Base-by-base conservation (phyloP, 2,888 invertebrate species). In the Sinopyrophorus schimmeli region DNA sequence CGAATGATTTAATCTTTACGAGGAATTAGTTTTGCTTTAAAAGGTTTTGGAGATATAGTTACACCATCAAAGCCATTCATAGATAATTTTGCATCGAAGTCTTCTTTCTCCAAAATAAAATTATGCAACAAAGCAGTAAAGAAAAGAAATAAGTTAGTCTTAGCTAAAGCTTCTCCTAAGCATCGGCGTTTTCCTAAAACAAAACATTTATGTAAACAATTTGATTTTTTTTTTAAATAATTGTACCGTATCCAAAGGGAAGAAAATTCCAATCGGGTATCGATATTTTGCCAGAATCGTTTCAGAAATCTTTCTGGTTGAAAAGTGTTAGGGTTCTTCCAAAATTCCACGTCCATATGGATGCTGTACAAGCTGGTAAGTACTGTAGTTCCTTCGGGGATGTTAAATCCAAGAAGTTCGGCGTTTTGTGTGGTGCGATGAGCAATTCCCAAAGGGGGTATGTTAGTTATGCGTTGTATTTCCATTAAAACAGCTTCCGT, bases 181-280 rank as follows among this genome's bases (percentile, higher is more conserved):
- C 85, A 85, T 9, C 82, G 75, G 49, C 84, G 74, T 57, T 79
- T 79, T 48, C 83, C 83, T 83, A 72, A 43, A 74, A n/a, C n/a
- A n/a, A n/a, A n/a, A n/a, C n/a, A n/a, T 18, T 18, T 18, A 18
- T 18, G 18, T 27, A 18, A 41, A 15, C 12, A 37, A 17, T 15
- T 30, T 18, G 1, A 1, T 10, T 4, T 18, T 34, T 30, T 26
- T 30, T 26, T 1, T 12, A 14, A 15, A 31, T 6, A 31, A 20
- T 34, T 10, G 1, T 69, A 86, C 87, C 87, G 65, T 80, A 72
- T 50, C 87, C 86, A 63, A 87, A 88, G 5, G 81, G 78, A 47
- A 82, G 77, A 61, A 80, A 76, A 57, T 79, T 73, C 55, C 79
- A 81, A 38, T 78, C 76, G 55, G 75, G 76, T 54, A 59, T 61